Evolutionary conservation across 2,113 vertebrate species (phyloP).

Genomic region (Lepus europaeus): DNA sequence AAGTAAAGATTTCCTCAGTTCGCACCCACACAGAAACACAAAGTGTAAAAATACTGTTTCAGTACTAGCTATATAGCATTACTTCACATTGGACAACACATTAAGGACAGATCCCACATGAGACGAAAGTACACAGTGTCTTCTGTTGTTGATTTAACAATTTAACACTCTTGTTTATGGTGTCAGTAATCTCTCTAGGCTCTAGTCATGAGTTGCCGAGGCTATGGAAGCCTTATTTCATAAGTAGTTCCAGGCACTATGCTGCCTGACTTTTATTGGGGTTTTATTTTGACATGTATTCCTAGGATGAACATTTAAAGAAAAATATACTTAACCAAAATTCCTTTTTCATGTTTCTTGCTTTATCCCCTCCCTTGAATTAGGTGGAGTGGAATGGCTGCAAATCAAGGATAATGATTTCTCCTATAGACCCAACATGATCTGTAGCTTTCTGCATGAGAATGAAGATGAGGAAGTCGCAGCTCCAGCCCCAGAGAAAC

Average conservation of each 20-base stretch:
- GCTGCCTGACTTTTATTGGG: background rate
- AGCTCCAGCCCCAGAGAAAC: slow-evolving; percentile 82
- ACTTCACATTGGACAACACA: too few relatives aligned
- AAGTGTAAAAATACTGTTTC: too few relatives aligned
- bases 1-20: too few relatives aligned
- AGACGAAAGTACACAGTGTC: too few relatives aligned
- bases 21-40: too few relatives aligned
- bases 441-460: slow-evolving; percentile 89
- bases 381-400: slow-evolving; percentile 90
- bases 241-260: background rate
- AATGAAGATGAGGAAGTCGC: slow-evolving; percentile 87
- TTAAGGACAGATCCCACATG: too few relatives aligned
- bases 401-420: slow-evolving; percentile 90
- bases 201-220: too few relatives aligned
- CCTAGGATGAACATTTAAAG: background rate
- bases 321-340: background rate
- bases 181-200: too few relatives aligned
- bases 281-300: slow-evolving; percentile 32
- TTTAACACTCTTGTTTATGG: too few relatives aligned
- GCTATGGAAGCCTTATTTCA: too few relatives aligned
- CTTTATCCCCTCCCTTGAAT: slow-evolving; percentile 43
- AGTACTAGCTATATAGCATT: too few relatives aligned
- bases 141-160: too few relatives aligned
- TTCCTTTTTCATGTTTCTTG: slow-evolving; percentile 29
- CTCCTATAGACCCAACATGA: slow-evolving; percentile 86